Evolutionary conservation across 2,888 invertebrate genomes (phyloP).

Genomic region (Thyatira batis): DNA sequence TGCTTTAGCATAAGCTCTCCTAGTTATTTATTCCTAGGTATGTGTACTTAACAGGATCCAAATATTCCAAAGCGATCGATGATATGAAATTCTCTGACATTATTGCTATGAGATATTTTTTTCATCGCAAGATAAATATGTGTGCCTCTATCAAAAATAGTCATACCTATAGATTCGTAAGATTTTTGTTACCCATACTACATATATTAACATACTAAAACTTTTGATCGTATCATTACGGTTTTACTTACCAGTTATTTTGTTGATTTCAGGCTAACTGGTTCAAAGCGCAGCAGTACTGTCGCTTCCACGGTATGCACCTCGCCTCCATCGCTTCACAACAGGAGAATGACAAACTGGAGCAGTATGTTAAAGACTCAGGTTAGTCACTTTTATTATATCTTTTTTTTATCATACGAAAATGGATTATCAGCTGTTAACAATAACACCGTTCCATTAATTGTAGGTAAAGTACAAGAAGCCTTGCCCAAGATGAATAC

Average conservation of each 20-base stretch:
- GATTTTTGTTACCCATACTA: background rate
- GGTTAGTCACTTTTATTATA: slow-evolving; percentile 80
- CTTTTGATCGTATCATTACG: background rate
- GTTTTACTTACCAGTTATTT: background rate
- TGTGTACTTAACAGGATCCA: no score
- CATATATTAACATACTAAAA: background rate
- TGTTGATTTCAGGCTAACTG: slow-evolving; percentile 90
- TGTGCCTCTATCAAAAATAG: no score
- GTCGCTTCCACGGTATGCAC: slow-evolving; percentile 96
- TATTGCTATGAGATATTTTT: no score
- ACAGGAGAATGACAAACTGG: slow-evolving; percentile 94
- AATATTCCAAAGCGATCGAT: no score
- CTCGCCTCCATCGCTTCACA: slow-evolving; percentile 94
- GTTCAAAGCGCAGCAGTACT: slow-evolving; percentile 95
- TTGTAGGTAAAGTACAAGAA: no score
- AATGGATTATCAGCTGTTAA: no score
- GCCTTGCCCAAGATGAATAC: no score
- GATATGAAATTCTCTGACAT: no score
- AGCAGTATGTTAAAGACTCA: slow-evolving; percentile 94
- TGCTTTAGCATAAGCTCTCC: no score
- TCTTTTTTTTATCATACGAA: background rate
- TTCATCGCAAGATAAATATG: no score
- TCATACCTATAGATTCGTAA: background rate
- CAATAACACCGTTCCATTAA: no score
- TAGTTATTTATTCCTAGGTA: no score